Conservation (phyloP, 2,113 vertebrate species). For the Menura novaehollandiae region DNA sequence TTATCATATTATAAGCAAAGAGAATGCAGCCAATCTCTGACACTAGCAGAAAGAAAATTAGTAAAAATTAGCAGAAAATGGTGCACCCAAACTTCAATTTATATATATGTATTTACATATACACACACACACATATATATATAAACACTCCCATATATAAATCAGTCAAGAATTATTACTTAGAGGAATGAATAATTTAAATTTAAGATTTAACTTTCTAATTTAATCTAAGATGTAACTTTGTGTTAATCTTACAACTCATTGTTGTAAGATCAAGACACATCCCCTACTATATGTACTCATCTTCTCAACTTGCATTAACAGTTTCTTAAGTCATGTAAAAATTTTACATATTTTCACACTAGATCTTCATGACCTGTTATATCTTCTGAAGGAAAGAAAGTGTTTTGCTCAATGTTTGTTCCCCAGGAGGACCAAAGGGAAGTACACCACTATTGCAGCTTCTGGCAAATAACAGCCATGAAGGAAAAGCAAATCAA, state of each 20-base stretch:
- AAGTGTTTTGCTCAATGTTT: neutral
- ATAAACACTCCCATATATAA: neutral
- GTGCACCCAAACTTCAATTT: neutral
- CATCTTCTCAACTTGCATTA: neutral
- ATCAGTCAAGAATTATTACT: neutral
- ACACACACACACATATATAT: accelerated
- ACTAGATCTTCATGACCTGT: neutral
- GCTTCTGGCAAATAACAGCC: neutral
- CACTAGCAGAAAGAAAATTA: neutral
- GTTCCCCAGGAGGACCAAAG: neutral
- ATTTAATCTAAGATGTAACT: neutral
- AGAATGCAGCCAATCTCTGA: neutral
- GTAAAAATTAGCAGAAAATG: neutral
- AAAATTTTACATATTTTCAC: neutral
- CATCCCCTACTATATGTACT: neutral
- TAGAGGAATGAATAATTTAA: neutral
- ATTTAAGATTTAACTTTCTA: neutral
- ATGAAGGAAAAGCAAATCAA: neutral
- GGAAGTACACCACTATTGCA: neutral
- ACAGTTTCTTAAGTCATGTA: neutral
- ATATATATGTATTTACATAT: too few species aligned
- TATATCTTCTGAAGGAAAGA: neutral
- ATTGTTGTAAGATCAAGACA: neutral
- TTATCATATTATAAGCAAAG: neutral
- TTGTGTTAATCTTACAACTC: neutral